Conservation (phyloP, 2,113 vertebrate genomes). For the Casuarius casuarius region DNA sequence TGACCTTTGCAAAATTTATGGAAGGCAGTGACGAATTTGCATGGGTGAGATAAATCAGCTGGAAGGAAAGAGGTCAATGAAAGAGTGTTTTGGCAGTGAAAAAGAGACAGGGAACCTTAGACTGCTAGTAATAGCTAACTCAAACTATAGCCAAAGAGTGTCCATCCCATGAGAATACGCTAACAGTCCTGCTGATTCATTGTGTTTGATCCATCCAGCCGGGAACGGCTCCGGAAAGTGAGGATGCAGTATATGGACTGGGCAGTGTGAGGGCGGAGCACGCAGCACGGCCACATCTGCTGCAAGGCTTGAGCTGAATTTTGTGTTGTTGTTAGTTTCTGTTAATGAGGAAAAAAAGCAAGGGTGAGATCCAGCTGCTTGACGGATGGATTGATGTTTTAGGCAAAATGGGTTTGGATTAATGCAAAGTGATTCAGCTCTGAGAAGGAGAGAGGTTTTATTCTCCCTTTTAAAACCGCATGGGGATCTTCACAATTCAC, state of each 20-base stretch:
- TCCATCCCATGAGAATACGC: background rate
- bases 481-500: background rate
- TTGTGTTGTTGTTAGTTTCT: background rate
- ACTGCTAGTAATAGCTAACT: background rate
- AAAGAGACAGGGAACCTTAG: background rate
- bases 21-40: background rate
- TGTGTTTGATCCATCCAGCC: fast-evolving
- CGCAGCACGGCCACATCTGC: background rate
- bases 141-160: too few relatives aligned
- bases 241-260: background rate
- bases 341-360: background rate
- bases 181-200: background rate
- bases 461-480: background rate
- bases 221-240: background rate
- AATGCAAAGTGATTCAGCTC: background rate
- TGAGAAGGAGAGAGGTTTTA: background rate
- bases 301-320: background rate
- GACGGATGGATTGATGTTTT: background rate
- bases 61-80: background rate
- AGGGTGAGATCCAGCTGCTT: background rate
- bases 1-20: background rate
- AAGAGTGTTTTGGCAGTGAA: background rate
- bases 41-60: background rate
- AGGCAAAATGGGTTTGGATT: background rate
- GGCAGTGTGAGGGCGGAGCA: background rate